Conservation (phyloP, 2,113 vertebrate genomes). For the Paracanthobrama guichenoti region DNA sequence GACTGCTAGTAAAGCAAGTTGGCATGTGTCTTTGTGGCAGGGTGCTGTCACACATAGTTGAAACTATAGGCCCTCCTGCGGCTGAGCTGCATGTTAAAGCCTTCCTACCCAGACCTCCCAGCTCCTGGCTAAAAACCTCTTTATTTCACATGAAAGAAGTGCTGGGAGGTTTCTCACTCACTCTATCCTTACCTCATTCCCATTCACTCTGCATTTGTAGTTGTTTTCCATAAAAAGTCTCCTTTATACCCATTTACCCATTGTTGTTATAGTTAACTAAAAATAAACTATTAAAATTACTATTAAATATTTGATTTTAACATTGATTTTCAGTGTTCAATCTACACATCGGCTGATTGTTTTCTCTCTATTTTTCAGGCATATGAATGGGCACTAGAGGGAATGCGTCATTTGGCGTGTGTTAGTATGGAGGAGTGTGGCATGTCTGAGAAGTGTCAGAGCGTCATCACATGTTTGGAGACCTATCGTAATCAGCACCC, state of each 20-base stretch:
- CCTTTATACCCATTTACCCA: conserved; percentile 1
- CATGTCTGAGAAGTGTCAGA: conserved; percentile 63
- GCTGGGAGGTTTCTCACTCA: conserved; percentile 28
- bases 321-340: not conserved
- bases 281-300: not conserved
- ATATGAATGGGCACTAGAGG: conserved; percentile 80
- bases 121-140: conserved; percentile 34
- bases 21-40: conserved; percentile 40
- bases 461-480: conserved; percentile 74
- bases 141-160: conserved; percentile 52
- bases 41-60: conserved; percentile 35
- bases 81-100: conserved; percentile 50
- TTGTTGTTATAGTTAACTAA: not conserved
- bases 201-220: not conserved
- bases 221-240: conserved; percentile 24
- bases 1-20: conserved; percentile 27
- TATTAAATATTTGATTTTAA: not conserved
- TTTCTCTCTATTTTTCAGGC: conserved; percentile 70
- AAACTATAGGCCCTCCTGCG: conserved; percentile 46
- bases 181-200: not conserved
- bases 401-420: conserved; percentile 78
- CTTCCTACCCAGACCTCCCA: conserved; percentile 47
- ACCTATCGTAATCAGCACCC: conserved; percentile 77
- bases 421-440: conserved; percentile 80
- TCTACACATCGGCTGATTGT: not conserved